phyloP scores from a whole-genome alignment of 1,140 invertebrate species.

The Goniozus legneri region DNA sequence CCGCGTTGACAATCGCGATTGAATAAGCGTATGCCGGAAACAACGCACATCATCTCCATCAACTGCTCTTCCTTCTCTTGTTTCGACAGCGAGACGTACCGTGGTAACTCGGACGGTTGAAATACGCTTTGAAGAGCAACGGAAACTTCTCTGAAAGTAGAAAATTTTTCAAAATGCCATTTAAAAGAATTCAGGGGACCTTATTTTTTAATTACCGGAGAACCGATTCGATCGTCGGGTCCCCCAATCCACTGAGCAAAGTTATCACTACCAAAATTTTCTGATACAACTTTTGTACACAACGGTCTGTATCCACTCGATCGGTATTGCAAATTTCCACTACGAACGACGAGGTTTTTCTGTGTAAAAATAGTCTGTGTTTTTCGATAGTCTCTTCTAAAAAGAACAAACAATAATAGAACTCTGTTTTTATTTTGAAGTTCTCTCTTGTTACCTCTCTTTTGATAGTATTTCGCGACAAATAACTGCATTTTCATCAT shows the following conservation, averaged over 20 bases:
- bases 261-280: constrained; percentile 64
- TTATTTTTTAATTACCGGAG: constrained; percentile 50
- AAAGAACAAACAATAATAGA: constrained; percentile 4
- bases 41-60: constrained; percentile 57
- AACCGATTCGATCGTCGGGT: constrained; percentile 54
- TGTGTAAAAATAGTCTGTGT: constrained; percentile 51
- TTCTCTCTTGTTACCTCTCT: constrained; percentile 42
- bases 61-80: constrained; percentile 56
- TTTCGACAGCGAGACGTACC: constrained; percentile 60
- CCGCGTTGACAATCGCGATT: constrained; percentile 66
- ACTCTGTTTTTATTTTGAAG: not conserved
- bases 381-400: constrained; percentile 55
- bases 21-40: constrained; percentile 65
- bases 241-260: constrained; percentile 62
- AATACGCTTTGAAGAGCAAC: constrained; percentile 72
- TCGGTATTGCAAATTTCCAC: constrained; percentile 58
- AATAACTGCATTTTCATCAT: constrained; percentile 68
- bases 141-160: constrained; percentile 52
- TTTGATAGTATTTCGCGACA: constrained; percentile 66
- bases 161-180: constrained; percentile 1
- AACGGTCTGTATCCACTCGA: constrained; percentile 45
- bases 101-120: constrained; percentile 63
- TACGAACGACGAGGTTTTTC: constrained; percentile 53
- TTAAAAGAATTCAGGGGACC: constrained; percentile 6
- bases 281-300: constrained; percentile 57